Percentiles rank a stretch among this genome's conserved stretches.
These are phyloP conservation scores for Chondrilla cf. caribensis DNA, from an alignment of 37 sponge, comb jelly and placozoan species.

Conservation along the genomic window DNA sequence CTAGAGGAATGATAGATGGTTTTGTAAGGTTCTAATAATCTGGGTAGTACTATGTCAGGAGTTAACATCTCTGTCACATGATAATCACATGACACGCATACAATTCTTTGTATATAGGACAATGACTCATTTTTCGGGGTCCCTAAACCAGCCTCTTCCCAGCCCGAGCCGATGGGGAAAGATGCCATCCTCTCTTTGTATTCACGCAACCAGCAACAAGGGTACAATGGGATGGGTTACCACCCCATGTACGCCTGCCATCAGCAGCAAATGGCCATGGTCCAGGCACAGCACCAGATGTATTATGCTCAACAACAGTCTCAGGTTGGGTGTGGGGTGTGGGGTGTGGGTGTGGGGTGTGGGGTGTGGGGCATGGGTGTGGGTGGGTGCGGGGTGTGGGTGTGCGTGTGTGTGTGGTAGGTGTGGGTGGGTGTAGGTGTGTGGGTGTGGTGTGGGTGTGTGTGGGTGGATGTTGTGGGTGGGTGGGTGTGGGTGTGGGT, in stretches of 20 bases:
- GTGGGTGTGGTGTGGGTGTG: conserved; percentile 3
- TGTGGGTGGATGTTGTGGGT: not conserved
- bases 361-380: conserved; percentile 10
- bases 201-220: not conserved
- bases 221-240: not conserved
- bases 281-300: not conserved
- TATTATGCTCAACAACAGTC: conserved; percentile 8
- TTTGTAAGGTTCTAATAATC: too few species aligned
- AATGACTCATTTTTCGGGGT: not conserved
- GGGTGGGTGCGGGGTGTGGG: not conserved
- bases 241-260: conserved; percentile 14
- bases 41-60: too few species aligned
- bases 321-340: not conserved
- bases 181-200: conserved; percentile 74
- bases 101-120: not conserved
- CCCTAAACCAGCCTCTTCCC: not conserved
- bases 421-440: conserved; percentile 12
- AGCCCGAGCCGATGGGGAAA: conserved; percentile 24
- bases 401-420: conserved; percentile 8
- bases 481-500: not conserved
- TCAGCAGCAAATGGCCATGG: conserved; percentile 24
- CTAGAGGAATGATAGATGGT: too few species aligned
- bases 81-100: too few species aligned
- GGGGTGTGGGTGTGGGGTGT: not conserved
- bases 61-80: too few species aligned